Conservation (phyloP, 2,797 vertebrate species). For the Urosaurus nigricauda region DNA sequence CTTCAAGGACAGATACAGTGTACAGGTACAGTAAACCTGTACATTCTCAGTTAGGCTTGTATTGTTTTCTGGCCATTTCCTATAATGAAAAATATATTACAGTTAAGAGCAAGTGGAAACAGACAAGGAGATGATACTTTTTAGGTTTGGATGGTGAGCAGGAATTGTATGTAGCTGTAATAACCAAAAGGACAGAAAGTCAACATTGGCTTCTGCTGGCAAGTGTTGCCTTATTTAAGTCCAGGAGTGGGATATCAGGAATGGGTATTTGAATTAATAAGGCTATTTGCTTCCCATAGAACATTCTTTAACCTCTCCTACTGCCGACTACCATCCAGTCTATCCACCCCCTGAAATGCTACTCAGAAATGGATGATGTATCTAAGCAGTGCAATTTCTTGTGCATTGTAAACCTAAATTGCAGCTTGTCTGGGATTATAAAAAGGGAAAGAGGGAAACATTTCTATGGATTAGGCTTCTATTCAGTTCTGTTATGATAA, state of each 20-base stretch:
- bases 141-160: neutral
- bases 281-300: neutral
- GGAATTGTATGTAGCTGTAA: neutral
- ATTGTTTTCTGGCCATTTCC: neutral
- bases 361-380: neutral
- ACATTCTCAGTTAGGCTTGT: neutral
- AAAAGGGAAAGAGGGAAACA: neutral
- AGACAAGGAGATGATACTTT: neutral
- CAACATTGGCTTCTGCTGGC: neutral
- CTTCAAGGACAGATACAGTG: neutral
- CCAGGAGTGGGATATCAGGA: neutral
- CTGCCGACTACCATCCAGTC: neutral
- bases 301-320: neutral
- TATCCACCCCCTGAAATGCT: neutral
- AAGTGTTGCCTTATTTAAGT: neutral
- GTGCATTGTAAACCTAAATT: slow-evolving; percentile 5
- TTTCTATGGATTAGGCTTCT: slow-evolving; percentile 16
- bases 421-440: neutral
- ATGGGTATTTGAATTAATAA: neutral
- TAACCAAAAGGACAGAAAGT: neutral
- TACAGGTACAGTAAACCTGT: neutral
- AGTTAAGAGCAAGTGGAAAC: neutral
- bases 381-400: neutral
- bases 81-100: neutral
- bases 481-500: slow-evolving; percentile 10